Conservation (phyloP, 1,140 invertebrate genomes). For the Lucilia cuprina region DNA sequence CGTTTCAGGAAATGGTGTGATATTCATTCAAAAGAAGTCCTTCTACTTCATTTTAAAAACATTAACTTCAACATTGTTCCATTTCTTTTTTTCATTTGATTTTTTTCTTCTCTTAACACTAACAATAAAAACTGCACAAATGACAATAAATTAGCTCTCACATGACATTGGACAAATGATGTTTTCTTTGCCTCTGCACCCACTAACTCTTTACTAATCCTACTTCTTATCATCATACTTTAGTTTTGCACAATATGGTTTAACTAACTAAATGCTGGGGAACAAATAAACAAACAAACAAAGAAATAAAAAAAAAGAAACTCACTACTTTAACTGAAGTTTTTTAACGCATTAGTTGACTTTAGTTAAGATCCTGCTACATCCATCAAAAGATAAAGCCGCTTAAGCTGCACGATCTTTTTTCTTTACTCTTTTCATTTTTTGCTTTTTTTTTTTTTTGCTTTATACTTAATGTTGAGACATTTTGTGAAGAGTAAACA, state of each 20-base stretch:
- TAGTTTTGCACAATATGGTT: background rate
- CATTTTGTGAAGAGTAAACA: background rate
- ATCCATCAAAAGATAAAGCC: slow-evolving; percentile 34
- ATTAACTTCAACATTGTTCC: too few species aligned
- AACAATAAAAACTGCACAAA: background rate
- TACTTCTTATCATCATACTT: background rate
- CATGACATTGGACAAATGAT: slow-evolving; percentile 33
- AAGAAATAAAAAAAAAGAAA: background rate
- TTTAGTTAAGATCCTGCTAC: slow-evolving; percentile 23
- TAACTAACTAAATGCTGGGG: background rate
- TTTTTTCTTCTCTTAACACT: background rate
- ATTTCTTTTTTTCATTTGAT: background rate
- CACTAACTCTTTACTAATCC: background rate
- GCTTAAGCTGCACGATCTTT: slow-evolving; percentile 17
- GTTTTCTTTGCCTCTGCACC: background rate
- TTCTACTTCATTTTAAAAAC: too few species aligned
- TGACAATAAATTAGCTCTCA: slow-evolving; percentile 32
- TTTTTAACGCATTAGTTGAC: slow-evolving; percentile 29
- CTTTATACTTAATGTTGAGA: background rate
- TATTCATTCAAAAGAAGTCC: too few species aligned
- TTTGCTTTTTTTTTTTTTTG: slow-evolving; percentile 8
- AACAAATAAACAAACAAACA: background rate
- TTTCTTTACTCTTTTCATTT: background rate
- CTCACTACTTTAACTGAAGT: background rate
- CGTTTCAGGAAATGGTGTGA: too few species aligned